Evolutionary conservation across 2,888 invertebrate species (phyloP).

Genomic region (Cantharis lateralis): DNA sequence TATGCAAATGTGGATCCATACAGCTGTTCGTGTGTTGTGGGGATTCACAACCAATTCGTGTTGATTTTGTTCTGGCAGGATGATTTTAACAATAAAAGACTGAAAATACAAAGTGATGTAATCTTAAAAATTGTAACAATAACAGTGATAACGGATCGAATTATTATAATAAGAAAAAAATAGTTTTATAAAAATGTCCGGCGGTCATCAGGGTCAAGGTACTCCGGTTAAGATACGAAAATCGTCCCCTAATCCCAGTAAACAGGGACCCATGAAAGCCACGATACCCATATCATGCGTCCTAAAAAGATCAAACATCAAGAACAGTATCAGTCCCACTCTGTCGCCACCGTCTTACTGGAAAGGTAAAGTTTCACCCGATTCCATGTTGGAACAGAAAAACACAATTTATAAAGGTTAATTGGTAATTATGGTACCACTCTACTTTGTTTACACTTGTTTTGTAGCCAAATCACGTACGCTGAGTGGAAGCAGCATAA

Average conservation of each 20-base stretch:
- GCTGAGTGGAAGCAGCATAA: conserved; percentile 54
- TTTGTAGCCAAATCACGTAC: conserved; percentile 61
- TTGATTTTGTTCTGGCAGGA: background rate
- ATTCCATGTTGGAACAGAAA: conserved; percentile 71
- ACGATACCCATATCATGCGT: conserved; percentile 77
- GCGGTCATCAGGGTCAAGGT: conserved; percentile 50
- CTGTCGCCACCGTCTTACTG: conserved; percentile 68
- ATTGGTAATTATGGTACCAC: background rate
- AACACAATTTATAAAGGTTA: conserved; percentile 74
- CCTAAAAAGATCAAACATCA: conserved; percentile 63
- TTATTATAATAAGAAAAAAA: conserved; percentile 4
- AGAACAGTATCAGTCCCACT: conserved; percentile 65
- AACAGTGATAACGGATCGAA: conserved; percentile 5
- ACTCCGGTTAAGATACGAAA: conserved; percentile 62
- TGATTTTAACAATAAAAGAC: conserved; percentile 4
- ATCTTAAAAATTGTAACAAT: background rate
- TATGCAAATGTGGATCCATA: background rate
- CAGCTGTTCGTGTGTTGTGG: background rate
- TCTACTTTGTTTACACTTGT: conserved; percentile 6
- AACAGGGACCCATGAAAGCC: conserved; percentile 74
- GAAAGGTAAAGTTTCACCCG: conserved; percentile 70
- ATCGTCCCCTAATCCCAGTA: conserved; percentile 68
- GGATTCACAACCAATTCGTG: background rate
- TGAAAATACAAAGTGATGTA: background rate
- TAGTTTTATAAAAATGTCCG: conserved; percentile 57